These are phyloP conservation scores for Drosophila flavopinicola DNA, from an alignment of 2,888 invertebrate species.

Conservation along the genomic window DNA sequence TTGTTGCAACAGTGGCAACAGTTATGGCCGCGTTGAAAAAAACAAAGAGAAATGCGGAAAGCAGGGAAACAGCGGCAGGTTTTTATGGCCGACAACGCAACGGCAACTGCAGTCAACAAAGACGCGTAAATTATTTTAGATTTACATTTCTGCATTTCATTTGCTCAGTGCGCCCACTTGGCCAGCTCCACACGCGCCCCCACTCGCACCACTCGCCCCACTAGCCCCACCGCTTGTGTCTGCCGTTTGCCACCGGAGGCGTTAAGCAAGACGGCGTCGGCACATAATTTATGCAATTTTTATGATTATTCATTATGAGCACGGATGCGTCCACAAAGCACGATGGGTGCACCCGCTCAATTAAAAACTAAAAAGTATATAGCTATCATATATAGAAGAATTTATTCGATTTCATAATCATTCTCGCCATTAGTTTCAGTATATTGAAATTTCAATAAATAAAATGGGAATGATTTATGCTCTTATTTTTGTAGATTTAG, in stretches of 20 bases:
- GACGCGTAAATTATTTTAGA: constrained; percentile 83
- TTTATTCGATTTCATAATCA: not conserved
- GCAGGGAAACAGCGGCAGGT: constrained; percentile 42
- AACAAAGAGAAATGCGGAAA: constrained; percentile 40
- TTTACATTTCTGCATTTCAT: constrained; percentile 82
- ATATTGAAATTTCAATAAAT: too few species aligned
- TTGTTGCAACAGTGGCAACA: constrained; percentile 71
- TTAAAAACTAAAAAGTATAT: not conserved
- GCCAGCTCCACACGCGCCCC: constrained; percentile 4
- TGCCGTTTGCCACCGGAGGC: constrained; percentile 64
- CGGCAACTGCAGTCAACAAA: constrained; percentile 75
- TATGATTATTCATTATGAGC: constrained; percentile 79
- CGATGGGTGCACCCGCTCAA: constrained; percentile 24
- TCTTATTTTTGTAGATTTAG: too few species aligned
- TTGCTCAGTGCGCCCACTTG: constrained; percentile 56
- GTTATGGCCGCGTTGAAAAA: constrained; percentile 51
- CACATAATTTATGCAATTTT: constrained; percentile 79
- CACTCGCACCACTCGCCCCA: not conserved
- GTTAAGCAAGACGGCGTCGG: constrained; percentile 75
- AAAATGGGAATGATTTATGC: too few species aligned
- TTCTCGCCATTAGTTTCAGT: too few species aligned
- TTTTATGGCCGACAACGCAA: constrained; percentile 47
- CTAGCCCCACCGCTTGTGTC: constrained; percentile 20
- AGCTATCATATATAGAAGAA: too few species aligned
- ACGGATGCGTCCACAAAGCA: constrained; percentile 39